phyloP scores from a whole-genome alignment of 2,113 vertebrate species.

The Pedetes capensis region DNA sequence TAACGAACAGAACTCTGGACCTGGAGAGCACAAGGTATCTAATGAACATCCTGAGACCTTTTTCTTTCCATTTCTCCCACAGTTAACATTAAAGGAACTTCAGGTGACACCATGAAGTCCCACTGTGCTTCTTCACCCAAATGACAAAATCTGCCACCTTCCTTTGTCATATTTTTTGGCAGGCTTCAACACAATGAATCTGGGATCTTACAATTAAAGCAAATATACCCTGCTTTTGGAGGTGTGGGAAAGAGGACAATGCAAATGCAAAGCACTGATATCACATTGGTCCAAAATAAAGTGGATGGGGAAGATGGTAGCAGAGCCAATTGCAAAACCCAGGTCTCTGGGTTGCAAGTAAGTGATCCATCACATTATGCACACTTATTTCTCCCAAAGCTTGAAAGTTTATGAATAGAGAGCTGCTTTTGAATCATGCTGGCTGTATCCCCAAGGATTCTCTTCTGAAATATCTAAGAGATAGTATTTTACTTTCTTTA shows the following conservation, averaged over 20 bases:
- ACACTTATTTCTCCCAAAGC: not conserved
- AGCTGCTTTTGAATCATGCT: not conserved
- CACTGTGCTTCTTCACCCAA: not conserved
- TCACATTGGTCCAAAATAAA: not conserved
- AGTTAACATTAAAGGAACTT: not conserved
- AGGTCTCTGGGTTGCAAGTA: not conserved
- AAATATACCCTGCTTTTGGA: not conserved
- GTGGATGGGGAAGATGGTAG: not conserved
- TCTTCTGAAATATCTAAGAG: not conserved
- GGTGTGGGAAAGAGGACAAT: not conserved
- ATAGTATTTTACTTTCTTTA: not conserved
- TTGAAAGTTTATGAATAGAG: not conserved
- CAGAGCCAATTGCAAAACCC: not conserved
- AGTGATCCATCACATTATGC: not conserved
- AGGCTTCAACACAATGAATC: not conserved
- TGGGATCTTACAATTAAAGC: not conserved
- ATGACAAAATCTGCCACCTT: too few species aligned
- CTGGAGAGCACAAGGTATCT: not conserved
- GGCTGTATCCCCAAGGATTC: not conserved
- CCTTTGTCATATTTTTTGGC: not conserved
- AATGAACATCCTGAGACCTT: not conserved
- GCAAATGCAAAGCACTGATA: not conserved
- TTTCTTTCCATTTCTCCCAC: not conserved
- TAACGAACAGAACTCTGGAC: constrained; percentile 81
- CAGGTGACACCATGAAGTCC: too few species aligned